A percentile compares a stretch with the other conserved stretches of the same genome.
Evolutionary conservation across 35 echinoderm and acorn worm genomes (phyloP).

Genomic region (Ophiothrix spiculata): DNA sequence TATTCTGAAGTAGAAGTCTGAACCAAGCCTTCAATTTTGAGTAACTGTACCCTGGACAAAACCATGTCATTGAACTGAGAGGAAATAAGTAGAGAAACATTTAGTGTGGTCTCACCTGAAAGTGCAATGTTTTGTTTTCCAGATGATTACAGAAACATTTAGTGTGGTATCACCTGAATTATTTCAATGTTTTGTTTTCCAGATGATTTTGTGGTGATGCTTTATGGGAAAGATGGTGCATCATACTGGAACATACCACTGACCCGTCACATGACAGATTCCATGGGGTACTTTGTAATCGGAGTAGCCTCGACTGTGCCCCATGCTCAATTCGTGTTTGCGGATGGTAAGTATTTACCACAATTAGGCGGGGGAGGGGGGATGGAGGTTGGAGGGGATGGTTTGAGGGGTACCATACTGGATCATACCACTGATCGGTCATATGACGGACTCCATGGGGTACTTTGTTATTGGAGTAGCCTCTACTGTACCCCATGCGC

Average conservation of each 20-base stretch:
- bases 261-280: conserved; percentile 58
- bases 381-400: no score
- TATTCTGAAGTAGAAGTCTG: no score
- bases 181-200: not conserved
- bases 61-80: no score
- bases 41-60: no score
- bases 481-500: conserved; percentile 45
- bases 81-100: no score
- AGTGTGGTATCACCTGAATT: no score
- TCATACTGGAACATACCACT: conserved; percentile 57
- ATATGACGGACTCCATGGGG: conserved; percentile 57
- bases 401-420: no score
- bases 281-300: conserved; percentile 75
- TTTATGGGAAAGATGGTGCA: conserved; percentile 55
- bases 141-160: no score
- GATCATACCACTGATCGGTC: conserved; percentile 60
- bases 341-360: conserved; percentile 59
- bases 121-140: no score
- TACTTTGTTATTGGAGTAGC: conserved; percentile 77
- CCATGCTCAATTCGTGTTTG: conserved; percentile 55
- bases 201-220: conserved; percentile 82
- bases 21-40: no score
- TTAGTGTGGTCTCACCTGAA: no score
- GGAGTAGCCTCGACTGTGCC: conserved; percentile 46
- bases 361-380: no score